Base-by-base conservation (phyloP, 2,113 vertebrate genomes). In the Macroglossus sobrinus region DNA sequence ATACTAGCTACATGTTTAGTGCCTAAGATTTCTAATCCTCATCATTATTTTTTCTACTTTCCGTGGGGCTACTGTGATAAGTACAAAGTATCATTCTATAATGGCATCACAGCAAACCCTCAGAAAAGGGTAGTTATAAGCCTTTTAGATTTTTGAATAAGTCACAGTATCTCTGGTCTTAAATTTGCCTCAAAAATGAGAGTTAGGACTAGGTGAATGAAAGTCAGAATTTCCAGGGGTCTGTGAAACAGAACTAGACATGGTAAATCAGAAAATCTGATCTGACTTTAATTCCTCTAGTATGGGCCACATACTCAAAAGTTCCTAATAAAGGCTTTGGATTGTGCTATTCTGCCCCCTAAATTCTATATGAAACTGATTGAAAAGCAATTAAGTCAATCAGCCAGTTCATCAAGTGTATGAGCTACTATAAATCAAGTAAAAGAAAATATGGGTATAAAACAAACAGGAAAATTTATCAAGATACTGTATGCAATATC, bases 371-470 rank as follows among this genome's bases (percentile, higher is more conserved):
- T 47, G 26, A 93, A 71, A 93, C 19, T 71, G 14, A 64, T 18
- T 90, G 22, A 85, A 91, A 53, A 87, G 59, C 24, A 78, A 96
- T 86, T 86, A 93, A 91, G n/a, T 53, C n/a, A 43, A 26, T 22
- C 33, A 38, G 13, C 7, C 30, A 76, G 45, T 81, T 33, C 22
- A 68, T 78, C 84, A 47, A 80, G 9, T 4, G 35, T 47, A 26
- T 93, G n/a, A 91, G 12, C 22, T 64, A 71, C 2, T 74, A 4
- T 71, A 30, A 33, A 14, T 81, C 24, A 91, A 78, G n/a, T 16
- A 78, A 55, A 81, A 68, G 4, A 68, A 81, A 88, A 50, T 12
- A n/a, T 16, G 28, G 40, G 0, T 59, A 89, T 45, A 61, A 88
- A 93, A 11, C 7, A 61, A 74, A 76, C 45, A 33, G 50, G 26